These are phyloP conservation scores for Capricornis sumatraensis DNA, from an alignment of 2,113 vertebrate genomes.

Conservation along the genomic window DNA sequence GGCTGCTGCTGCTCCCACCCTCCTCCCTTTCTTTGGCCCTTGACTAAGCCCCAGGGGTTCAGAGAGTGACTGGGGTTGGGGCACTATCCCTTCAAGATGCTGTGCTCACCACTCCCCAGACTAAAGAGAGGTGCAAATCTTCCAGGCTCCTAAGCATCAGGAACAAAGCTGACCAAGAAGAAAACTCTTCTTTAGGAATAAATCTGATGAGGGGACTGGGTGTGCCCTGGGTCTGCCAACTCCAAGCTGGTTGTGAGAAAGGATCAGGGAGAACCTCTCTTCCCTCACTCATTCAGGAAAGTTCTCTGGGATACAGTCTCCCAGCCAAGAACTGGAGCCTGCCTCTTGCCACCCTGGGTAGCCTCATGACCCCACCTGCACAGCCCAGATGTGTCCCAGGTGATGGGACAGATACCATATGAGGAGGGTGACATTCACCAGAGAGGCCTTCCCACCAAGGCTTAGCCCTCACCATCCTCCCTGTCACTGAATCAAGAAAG, in stretches of 20 bases:
- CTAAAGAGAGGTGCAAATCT: neutral
- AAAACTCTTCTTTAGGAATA: neutral
- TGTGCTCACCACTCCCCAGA: neutral
- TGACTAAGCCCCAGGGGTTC: neutral
- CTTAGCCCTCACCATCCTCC: neutral
- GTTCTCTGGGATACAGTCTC: neutral
- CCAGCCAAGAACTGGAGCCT: neutral
- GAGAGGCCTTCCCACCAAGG: neutral
- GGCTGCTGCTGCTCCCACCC: neutral
- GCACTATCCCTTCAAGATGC: neutral
- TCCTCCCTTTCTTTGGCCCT: neutral
- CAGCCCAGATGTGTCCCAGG: neutral
- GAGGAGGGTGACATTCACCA: neutral
- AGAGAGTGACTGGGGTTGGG: neutral
- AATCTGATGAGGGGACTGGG: neutral
- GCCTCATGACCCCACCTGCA: neutral
- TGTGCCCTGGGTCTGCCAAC: neutral
- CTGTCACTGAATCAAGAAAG: neutral
- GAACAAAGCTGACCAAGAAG: neutral
- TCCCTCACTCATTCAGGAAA: neutral
- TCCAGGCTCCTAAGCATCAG: neutral
- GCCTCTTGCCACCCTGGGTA: neutral
- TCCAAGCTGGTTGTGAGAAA: neutral
- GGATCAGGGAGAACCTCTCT: neutral
- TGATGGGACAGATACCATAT: rapidly evolving